These are phyloP conservation scores for Drosophila neonasuta DNA, from an alignment of 2,888 invertebrate species.

Conservation along the genomic window DNA sequence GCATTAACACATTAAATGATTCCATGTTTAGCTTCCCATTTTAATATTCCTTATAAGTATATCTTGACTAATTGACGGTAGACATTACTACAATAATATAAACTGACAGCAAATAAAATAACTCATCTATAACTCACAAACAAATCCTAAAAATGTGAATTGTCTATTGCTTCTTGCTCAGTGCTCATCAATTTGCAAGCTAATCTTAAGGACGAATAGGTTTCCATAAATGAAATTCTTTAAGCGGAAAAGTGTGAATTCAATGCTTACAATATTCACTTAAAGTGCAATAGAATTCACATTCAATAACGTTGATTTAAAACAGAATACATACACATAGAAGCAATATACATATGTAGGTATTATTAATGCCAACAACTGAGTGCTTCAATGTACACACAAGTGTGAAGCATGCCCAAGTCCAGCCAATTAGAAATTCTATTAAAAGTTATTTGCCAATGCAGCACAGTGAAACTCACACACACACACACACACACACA, in stretches of 20 bases:
- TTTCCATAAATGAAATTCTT: not conserved
- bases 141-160: too few relatives aligned
- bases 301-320: not conserved
- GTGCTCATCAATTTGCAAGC: too few relatives aligned
- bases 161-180: too few relatives aligned
- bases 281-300: not conserved
- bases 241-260: not conserved
- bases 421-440: slow-evolving; percentile 70
- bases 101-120: too few relatives aligned
- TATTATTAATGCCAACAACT: not conserved
- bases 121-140: too few relatives aligned
- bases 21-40: too few relatives aligned
- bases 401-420: slow-evolving; percentile 1
- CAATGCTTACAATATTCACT: not conserved
- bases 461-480: slow-evolving; percentile 52
- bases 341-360: not conserved
- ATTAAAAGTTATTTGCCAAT: slow-evolving; percentile 74
- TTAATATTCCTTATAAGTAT: too few relatives aligned
- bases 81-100: too few relatives aligned
- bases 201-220: too few relatives aligned
- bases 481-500: not conserved
- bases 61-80: too few relatives aligned
- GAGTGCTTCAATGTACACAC: not conserved
- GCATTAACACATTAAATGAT: too few relatives aligned
- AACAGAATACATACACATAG: not conserved